Percentiles rank a stretch among this genome's conserved stretches.
Evolutionary conservation across 2,797 vertebrate genomes (phyloP).

Genomic region (Platyrinchus mystaceus): DNA sequence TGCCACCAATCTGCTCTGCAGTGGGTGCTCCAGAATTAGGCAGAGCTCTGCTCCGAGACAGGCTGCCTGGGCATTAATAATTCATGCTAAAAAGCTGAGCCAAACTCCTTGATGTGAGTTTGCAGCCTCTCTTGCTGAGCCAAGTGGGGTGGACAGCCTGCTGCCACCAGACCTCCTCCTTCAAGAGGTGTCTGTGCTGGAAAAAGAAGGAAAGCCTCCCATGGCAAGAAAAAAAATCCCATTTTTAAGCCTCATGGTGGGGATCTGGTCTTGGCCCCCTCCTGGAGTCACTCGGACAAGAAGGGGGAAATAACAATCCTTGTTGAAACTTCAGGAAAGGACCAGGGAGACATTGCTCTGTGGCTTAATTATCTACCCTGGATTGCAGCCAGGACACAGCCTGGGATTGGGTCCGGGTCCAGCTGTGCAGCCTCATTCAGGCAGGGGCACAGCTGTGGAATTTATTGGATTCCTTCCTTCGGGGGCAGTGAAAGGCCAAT

Average conservation of each 20-base stretch:
- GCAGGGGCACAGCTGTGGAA: not conserved
- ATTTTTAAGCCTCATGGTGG: not conserved
- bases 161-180: not conserved
- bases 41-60: not conserved
- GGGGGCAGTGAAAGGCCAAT: not conserved
- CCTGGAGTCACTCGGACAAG: not conserved
- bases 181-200: not conserved
- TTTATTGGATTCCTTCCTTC: not conserved
- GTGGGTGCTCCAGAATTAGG: not conserved
- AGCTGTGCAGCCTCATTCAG: not conserved
- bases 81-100: not conserved
- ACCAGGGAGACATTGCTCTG: rapidly evolving
- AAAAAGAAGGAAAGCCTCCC: not conserved
- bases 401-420: not conserved
- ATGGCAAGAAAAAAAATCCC: not conserved
- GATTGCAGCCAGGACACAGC: not conserved
- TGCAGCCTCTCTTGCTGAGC: not conserved
- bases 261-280: not conserved
- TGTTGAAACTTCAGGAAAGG: not conserved
- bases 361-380: not conserved
- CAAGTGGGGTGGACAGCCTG: not conserved
- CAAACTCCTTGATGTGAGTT: not conserved
- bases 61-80: not conserved
- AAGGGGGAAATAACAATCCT: not conserved
- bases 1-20: not conserved